A percentile compares a stretch with the other conserved stretches of the same genome.
These are phyloP conservation scores for Procambarus clarkii DNA, from an alignment of 1,140 invertebrate species.

Conservation along the genomic window DNA sequence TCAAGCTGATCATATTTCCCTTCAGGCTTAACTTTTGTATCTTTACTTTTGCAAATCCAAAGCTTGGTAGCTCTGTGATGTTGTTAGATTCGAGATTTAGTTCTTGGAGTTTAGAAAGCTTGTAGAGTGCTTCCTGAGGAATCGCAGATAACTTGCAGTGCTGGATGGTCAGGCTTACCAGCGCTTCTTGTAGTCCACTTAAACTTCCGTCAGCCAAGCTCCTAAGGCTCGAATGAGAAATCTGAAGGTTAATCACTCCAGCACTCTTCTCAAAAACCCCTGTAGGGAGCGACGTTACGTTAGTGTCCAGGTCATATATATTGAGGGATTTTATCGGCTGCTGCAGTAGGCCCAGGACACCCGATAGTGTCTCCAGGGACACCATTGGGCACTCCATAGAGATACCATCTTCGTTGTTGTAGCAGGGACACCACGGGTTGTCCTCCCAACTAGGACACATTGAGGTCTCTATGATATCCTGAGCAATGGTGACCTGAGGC, in stretches of 20 bases:
- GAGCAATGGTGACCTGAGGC: background rate
- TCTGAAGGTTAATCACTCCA: slow-evolving; percentile 84
- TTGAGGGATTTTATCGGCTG: slow-evolving; percentile 86
- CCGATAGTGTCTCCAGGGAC: slow-evolving; percentile 80
- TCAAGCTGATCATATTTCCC: slow-evolving; percentile 85
- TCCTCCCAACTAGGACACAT: slow-evolving; percentile 83
- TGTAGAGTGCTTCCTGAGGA: slow-evolving; percentile 87
- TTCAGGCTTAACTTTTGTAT: slow-evolving; percentile 84
- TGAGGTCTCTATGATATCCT: slow-evolving; percentile 72
- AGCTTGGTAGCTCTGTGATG: slow-evolving; percentile 88
- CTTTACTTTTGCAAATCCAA: slow-evolving; percentile 89
- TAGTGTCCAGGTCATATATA: slow-evolving; percentile 89
- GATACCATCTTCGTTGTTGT: slow-evolving; percentile 92
- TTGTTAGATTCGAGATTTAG: slow-evolving; percentile 91
- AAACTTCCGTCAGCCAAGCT: slow-evolving; percentile 86
- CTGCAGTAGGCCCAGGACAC: slow-evolving; percentile 78
- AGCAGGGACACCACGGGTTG: slow-evolving; percentile 89
- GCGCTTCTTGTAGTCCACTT: slow-evolving; percentile 82
- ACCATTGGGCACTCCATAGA: slow-evolving; percentile 91
- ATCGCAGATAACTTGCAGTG: slow-evolving; percentile 87
- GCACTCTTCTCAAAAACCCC: slow-evolving; percentile 82
- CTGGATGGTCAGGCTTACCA: slow-evolving; percentile 88
- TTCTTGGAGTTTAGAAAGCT: slow-evolving; percentile 83
- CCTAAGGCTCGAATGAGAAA: slow-evolving; percentile 86
- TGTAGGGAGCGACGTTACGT: slow-evolving; percentile 82